Evolutionary conservation across 2,797 vertebrate species (phyloP).

Genomic region (Lithobates sylvaticus): DNA sequence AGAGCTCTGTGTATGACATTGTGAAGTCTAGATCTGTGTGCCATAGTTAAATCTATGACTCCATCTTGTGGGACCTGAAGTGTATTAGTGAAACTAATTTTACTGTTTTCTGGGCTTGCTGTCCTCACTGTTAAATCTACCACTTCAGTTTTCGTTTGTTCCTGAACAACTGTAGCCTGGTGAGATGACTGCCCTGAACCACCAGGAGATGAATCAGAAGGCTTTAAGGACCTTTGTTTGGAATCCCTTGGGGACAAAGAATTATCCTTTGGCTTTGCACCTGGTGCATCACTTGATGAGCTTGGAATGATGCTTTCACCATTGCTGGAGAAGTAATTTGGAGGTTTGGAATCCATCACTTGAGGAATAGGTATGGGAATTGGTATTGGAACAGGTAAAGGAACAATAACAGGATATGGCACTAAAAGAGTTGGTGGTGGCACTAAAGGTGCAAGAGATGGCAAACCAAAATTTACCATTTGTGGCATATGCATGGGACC

Average conservation of each 20-base stretch:
- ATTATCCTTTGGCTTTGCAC: conserved; percentile 80
- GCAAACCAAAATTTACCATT: conserved; percentile 97
- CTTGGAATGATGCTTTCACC: conserved; percentile 83
- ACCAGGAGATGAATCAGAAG: conserved; percentile 82
- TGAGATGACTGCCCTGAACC: conserved; percentile 82
- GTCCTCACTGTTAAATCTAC: conserved; percentile 91
- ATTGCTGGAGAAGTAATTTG: conserved; percentile 86
- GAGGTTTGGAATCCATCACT: conserved; percentile 84
- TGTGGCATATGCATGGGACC: conserved; percentile 92
- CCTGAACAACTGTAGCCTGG: conserved; percentile 76
- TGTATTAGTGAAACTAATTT: conserved; percentile 75
- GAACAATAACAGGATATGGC: conserved; percentile 97
- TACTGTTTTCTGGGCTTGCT: conserved; percentile 80
- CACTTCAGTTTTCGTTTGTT: conserved; percentile 80
- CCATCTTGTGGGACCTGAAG: conserved; percentile 85
- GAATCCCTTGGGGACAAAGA: conserved; percentile 82
- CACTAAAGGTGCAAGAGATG: conserved; percentile 95
- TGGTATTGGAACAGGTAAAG: conserved; percentile 94
- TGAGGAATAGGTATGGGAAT: conserved; percentile 95
- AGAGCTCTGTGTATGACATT: conserved; percentile 92
- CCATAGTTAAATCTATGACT: conserved; percentile 95
- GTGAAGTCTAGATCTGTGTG: conserved; percentile 89
- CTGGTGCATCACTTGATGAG: conserved; percentile 80
- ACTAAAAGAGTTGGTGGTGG: conserved; percentile 96
- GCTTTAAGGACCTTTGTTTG: conserved; percentile 82